These are phyloP conservation scores for Bedellia somnulentella DNA, from an alignment of 2,888 invertebrate species.

Conservation along the genomic window DNA sequence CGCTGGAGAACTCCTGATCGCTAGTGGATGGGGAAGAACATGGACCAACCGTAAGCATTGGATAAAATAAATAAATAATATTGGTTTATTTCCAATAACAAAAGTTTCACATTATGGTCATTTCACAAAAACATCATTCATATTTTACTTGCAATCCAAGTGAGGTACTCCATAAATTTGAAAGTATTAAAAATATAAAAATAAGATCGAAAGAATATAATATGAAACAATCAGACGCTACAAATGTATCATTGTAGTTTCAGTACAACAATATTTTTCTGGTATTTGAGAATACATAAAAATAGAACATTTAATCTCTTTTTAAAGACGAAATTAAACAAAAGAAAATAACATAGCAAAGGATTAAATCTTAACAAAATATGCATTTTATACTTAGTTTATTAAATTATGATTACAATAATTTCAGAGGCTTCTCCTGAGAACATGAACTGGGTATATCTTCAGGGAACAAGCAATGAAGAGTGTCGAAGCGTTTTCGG, in stretches of 20 bases:
- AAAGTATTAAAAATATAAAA: too few species aligned
- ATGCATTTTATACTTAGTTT: not conserved
- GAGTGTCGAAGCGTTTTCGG: conserved; percentile 17
- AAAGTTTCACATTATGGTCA: not conserved
- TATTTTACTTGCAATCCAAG: too few species aligned
- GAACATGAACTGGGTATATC: conserved; percentile 31
- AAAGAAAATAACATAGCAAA: too few species aligned
- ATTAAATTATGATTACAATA: not conserved
- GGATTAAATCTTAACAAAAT: too few species aligned
- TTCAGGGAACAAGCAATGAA: conserved; percentile 21
- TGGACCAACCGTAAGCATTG: conserved; percentile 18
- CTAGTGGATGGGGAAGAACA: conserved; percentile 36
- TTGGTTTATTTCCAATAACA: not conserved
- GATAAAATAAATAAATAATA: not conserved
- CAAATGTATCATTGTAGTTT: too few species aligned
- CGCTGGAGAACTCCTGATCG: conserved; percentile 16
- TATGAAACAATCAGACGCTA: too few species aligned
- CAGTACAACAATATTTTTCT: too few species aligned
- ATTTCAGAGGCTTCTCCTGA: conserved; percentile 19
- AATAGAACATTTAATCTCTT: too few species aligned
- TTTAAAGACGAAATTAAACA: too few species aligned
- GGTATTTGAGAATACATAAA: too few species aligned
- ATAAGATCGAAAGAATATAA: too few species aligned
- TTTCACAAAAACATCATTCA: not conserved
- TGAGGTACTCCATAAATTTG: too few species aligned